A percentile compares a stretch with the other conserved stretches of the same genome.
Evolutionary conservation across 2,797 vertebrate genomes (phyloP).

Genomic region (Lepilemur ruficaudatus): DNA sequence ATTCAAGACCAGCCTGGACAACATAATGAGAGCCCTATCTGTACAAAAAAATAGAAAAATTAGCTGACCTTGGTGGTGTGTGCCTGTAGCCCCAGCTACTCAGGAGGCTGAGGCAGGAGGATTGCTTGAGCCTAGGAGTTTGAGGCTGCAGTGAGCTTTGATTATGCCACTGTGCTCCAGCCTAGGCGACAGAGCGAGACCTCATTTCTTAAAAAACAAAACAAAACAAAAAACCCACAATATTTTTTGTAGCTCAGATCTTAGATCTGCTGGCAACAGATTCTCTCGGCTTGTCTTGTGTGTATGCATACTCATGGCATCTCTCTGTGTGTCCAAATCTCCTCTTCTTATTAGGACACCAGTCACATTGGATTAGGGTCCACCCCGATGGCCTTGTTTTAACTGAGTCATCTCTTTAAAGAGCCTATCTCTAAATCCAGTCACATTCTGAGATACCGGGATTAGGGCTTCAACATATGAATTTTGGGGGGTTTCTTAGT

Average conservation of each 20-base stretch:
- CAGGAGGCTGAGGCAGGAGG: too few relatives aligned
- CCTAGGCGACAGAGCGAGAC: too few relatives aligned
- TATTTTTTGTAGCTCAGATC: neutral
- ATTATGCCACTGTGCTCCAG: too few relatives aligned
- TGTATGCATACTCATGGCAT: neutral
- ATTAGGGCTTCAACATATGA: neutral
- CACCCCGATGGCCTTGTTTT: neutral
- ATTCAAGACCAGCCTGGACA: too few relatives aligned
- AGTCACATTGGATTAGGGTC: neutral
- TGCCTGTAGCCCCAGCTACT: too few relatives aligned
- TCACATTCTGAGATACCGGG: neutral
- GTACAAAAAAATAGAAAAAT: too few relatives aligned
- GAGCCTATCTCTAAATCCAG: neutral
- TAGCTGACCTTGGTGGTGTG: too few relatives aligned
- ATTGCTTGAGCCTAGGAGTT: too few relatives aligned
- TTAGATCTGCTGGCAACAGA: neutral
- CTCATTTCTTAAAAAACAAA: too few relatives aligned
- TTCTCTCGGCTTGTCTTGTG: neutral
- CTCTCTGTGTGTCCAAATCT: neutral
- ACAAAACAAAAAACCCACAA: too few relatives aligned
- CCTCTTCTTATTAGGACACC: neutral
- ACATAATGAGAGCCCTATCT: too few relatives aligned
- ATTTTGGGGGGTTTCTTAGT: neutral
- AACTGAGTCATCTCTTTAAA: neutral
- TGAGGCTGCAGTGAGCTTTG: too few relatives aligned